A percentile compares a stretch with the other conserved stretches of the same genome.
Conservation (phyloP, 2,113 vertebrate genomes). For the Embiotoca jacksoni region DNA sequence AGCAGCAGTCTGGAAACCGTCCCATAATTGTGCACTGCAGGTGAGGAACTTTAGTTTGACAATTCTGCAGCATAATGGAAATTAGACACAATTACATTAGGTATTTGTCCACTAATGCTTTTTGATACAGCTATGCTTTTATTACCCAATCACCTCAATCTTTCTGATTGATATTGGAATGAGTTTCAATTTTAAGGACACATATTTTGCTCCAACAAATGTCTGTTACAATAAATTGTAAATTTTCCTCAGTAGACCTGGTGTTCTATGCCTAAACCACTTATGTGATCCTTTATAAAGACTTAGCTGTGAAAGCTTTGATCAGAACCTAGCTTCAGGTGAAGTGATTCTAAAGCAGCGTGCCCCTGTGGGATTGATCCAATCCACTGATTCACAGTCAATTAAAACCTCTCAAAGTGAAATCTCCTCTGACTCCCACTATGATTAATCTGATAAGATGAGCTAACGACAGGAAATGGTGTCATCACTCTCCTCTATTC, state of each 20-base stretch:
- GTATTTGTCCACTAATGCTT: conserved; percentile 11
- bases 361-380: conserved; percentile 79
- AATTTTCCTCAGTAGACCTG: conserved; percentile 70
- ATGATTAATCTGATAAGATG: conserved; percentile 86
- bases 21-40: conserved; percentile 97
- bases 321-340: conserved; percentile 84
- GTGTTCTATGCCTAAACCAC: conserved; percentile 78
- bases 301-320: conserved; percentile 81
- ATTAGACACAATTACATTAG: neutral
- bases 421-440: conserved; percentile 82
- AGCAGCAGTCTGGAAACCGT: conserved; percentile 86
- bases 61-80: conserved; percentile 27
- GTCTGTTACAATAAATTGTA: conserved; percentile 73
- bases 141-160: conserved; percentile 8
- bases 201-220: conserved; percentile 38
- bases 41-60: conserved; percentile 77
- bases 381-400: conserved; percentile 84
- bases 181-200: conserved; percentile 40
- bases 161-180: conserved; percentile 15
- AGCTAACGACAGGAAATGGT: conserved; percentile 86
- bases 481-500: conserved; percentile 82
- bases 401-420: conserved; percentile 86
- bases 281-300: conserved; percentile 84
- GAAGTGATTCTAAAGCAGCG: conserved; percentile 83
- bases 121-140: conserved; percentile 9